Conservation (phyloP, 2,113 vertebrate genomes). For the Procapra przewalskii region DNA sequence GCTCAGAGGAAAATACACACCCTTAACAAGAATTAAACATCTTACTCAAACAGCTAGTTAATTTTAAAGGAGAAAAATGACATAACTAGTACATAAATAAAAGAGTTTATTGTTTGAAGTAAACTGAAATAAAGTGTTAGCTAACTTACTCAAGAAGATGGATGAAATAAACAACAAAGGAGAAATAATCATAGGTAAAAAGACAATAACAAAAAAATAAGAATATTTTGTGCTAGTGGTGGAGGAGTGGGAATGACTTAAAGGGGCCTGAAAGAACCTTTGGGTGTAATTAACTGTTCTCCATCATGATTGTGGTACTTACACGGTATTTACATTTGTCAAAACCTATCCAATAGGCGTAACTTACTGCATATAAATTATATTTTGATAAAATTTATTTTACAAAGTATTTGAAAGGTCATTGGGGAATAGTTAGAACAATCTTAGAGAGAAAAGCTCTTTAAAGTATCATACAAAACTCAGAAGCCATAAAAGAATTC, state of each 20-base stretch:
- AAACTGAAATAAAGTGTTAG: neutral
- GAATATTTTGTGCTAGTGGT: neutral
- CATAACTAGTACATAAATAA: neutral
- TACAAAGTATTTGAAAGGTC: neutral
- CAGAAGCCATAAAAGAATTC: neutral
- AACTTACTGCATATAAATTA: neutral
- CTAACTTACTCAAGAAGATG: neutral
- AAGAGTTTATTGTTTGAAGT: neutral
- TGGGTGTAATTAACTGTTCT: neutral
- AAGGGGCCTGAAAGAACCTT: neutral
- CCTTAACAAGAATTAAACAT: neutral
- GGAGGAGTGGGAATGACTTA: neutral
- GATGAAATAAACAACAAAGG: neutral
- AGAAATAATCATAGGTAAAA: neutral
- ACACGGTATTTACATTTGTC: neutral
- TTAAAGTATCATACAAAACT: neutral
- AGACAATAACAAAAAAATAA: neutral
- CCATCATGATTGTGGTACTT: neutral
- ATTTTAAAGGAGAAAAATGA: neutral
- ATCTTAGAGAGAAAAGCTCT: neutral
- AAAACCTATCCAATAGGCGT: neutral
- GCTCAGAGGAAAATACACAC: neutral
- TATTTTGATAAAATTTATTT: neutral
- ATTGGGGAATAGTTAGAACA: neutral
- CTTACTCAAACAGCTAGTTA: neutral